Evolutionary conservation across 2,888 invertebrate genomes (phyloP), one percentile per base, ranked within the genome.

Genomic region (Prionchulus punctatus): DNA sequence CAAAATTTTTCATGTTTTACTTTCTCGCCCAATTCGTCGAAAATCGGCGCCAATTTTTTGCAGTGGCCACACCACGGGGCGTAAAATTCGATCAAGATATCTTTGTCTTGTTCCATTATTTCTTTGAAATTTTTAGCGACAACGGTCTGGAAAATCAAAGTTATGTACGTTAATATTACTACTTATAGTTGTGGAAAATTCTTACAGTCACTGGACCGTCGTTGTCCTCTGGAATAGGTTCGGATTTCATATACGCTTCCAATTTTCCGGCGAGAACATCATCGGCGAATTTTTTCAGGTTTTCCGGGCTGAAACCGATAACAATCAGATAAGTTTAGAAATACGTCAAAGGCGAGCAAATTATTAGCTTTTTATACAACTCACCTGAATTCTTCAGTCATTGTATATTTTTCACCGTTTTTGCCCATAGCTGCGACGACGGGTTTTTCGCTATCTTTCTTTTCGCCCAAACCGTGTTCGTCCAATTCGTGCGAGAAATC

Each of bases 11-110:
- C 30, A 31, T 30, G 25, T 23, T 45, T 58, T 57, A 75, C 73
- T 70, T 74, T 76, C 58, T 69, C 69, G 55, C 86, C 98, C 31
- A 98, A 78, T 74, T 98, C 92, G 58, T 94, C 92, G 75, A 80
- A 98, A 55, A 87, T 79, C 25, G 98, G 98, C 1, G 87, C 80
- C 51, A 99, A 79, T 73, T 86, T 86, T 76, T 98, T 96, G 78
- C 98, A 99, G 71, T 98, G 96, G 63, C 96, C 94, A 73, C 91
- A 92, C 94, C 94, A 96, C 1, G 94, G 94, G 36, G 96, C 96
- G 74, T 98, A 98, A 78, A 98, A 98, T 76, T 99, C 96, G 63
- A 98, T 80, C 47, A 99, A 79, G 1, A 88, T 87, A 72, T 99
- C 98, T 70, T 89, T 85, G 31, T 79, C 85, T 65, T 86, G 85